Conservation (phyloP, 2,797 vertebrate genomes). For the Anniella stebbinsi region DNA sequence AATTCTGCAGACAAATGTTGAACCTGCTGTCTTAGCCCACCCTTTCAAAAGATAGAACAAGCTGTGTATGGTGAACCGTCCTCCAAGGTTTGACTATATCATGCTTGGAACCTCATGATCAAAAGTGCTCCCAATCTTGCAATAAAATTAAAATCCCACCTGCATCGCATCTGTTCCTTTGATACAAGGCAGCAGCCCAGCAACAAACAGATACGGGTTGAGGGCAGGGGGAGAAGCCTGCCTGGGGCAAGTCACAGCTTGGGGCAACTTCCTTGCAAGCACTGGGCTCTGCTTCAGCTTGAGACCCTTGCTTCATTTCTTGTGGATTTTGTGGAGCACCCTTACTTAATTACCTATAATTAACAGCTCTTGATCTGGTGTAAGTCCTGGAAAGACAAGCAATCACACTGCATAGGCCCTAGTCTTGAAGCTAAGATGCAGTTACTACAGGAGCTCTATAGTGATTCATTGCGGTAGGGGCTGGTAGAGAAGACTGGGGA, state of each 20-base stretch:
- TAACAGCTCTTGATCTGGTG: background rate
- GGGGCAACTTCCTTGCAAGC: background rate
- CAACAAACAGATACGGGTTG: background rate
- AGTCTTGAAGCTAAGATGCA: background rate
- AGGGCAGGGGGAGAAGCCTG: background rate
- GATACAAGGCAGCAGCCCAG: background rate
- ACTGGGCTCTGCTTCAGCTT: background rate
- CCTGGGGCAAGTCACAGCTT: background rate
- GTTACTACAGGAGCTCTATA: background rate
- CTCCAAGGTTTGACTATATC: background rate
- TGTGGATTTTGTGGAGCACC: background rate
- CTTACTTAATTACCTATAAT: background rate
- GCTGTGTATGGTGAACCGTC: background rate
- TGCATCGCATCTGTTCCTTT: background rate
- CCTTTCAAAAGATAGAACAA: background rate
- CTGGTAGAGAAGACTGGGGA: background rate
- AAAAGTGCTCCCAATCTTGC: background rate
- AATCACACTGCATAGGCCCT: background rate
- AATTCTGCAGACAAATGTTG: background rate
- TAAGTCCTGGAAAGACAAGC: background rate
- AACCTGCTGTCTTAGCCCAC: background rate
- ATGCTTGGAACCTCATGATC: background rate
- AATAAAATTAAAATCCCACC: background rate
- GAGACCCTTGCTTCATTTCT: background rate
- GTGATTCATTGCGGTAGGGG: background rate